Percentiles rank a stretch among this genome's conserved stretches.
phyloP scores from a whole-genome alignment of 2,113 vertebrate genomes.

The Ictidomys tridecemlineatus region DNA sequence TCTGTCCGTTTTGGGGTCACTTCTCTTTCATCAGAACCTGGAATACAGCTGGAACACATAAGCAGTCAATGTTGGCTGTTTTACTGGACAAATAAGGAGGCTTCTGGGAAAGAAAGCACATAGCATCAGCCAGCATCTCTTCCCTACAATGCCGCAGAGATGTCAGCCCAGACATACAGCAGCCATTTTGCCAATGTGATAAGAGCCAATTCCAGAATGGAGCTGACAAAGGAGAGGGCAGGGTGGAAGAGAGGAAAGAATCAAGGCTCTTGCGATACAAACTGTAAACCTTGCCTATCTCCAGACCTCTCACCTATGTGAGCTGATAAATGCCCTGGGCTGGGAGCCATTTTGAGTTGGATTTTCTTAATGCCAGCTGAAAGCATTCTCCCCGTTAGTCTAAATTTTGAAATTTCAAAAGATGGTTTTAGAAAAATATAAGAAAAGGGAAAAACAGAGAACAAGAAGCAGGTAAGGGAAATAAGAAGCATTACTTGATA shows the following conservation, averaged over 20 bases:
- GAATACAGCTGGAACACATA: too few relatives aligned
- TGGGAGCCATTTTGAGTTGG: not conserved
- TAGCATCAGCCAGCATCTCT: not conserved
- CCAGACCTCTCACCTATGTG: not conserved
- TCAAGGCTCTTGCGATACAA: not conserved
- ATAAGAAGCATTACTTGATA: not conserved
- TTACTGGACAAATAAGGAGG: not conserved
- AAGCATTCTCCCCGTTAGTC: not conserved
- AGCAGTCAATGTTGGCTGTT: not conserved
- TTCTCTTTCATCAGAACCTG: not conserved
- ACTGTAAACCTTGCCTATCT: not conserved
- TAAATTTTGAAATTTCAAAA: constrained; percentile 6
- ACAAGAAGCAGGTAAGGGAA: not conserved
- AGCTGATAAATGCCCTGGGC: not conserved
- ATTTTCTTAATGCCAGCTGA: not conserved
- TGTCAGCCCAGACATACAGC: not conserved
- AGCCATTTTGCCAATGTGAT: not conserved
- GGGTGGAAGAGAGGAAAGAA: not conserved
- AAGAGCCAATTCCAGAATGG: not conserved
- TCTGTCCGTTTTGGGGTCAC: not conserved
- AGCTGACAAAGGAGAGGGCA: not conserved
- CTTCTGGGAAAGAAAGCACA: not conserved
- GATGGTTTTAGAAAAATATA: not conserved
- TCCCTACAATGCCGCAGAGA: fast-evolving
- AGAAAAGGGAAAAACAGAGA: not conserved